phyloP scores from a whole-genome alignment of 1,140 invertebrate genomes.

The Cataglyphis hispanica region DNA sequence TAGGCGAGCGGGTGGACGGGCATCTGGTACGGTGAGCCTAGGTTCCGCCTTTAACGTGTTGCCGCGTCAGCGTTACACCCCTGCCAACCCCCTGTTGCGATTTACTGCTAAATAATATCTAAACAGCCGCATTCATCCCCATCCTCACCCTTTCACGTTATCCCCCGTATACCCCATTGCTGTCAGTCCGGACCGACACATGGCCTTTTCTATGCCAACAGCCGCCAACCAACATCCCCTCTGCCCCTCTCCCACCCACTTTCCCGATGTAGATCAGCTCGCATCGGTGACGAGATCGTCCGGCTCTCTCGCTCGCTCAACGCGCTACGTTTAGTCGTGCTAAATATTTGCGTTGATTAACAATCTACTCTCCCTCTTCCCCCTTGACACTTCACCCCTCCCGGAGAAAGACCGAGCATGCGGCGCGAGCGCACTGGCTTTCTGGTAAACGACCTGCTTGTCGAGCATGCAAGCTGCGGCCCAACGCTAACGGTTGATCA shows the following conservation, averaged over 20 bases:
- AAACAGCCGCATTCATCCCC: conserved; percentile 76
- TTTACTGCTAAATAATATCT: conserved; percentile 86
- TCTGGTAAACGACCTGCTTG: conserved; percentile 30
- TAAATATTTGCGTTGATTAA: conserved; percentile 80
- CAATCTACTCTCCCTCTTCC: conserved; percentile 58
- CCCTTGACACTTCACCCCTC: not conserved
- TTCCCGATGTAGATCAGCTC: conserved; percentile 45
- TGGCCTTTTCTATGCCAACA: conserved; percentile 27
- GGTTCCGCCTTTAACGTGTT: conserved; percentile 85
- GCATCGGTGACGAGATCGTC: conserved; percentile 33
- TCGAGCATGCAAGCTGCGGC: conserved; percentile 44
- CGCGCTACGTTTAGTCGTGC: conserved; percentile 55
- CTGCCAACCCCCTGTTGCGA: conserved; percentile 76
- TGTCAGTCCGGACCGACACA: conserved; percentile 47
- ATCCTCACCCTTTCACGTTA: conserved; percentile 46
- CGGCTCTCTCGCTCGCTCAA: conserved; percentile 37
- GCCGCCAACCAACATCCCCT: conserved; percentile 1
- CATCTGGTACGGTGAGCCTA: conserved; percentile 74
- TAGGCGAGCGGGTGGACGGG: conserved; percentile 55
- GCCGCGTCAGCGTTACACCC: conserved; percentile 83
- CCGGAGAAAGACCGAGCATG: conserved; percentile 14
- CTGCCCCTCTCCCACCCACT: too few species aligned
- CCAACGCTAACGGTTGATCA: conserved; percentile 55
- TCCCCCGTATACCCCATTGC: not conserved
- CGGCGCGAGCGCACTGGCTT: conserved; percentile 20